Evolutionary conservation across 2,797 vertebrate species (phyloP), one percentile per base, ranked within the genome.

Genomic region (Anguilla pacifica): DNA sequence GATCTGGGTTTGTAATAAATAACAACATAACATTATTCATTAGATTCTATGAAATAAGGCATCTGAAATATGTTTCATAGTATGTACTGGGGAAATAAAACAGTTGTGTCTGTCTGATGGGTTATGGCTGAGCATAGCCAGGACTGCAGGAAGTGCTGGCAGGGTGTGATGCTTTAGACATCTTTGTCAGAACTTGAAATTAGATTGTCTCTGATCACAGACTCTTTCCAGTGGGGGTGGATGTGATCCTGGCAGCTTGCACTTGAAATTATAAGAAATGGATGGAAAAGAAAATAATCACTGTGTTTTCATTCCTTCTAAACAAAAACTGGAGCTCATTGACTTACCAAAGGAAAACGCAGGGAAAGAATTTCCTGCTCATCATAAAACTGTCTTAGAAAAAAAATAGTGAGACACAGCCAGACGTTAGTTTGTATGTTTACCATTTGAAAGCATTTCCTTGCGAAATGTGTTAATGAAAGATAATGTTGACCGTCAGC

Each of bases 261-360:
- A 35, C 28, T 57, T 53, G 6, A 82, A 82, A 82, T 28, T 51
- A 35, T 7, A 82, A 51, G 5, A 49, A 51, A 82, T 6, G 25
- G 25, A 82, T 51, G 74, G 74, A 82, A 82, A 82, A 82, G 43
- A 82, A 82, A 49, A 81, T 81, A 81, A 82, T 82, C 25, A 51
- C 79, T 51, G 43, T 82, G 43, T 82, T 82, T 82, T 82, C 46
- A 49, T 51, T 81, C 39, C 46, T 49, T 51, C 22, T n/a, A 46
- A 77, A 74, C 70, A 74, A 74, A 39, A 74, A 17, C 15, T 77
- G 39, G 13, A 77, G 74, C 35, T 39, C 7, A 3, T 22, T 77
- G 74, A 77, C 19, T 7, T 77, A 35, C 74, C 74, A 77, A 43
- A 17, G 43, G 79, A 51, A 51, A 51, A 82, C 43, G 1, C 43